These are phyloP conservation scores for Labroides dimidiatus DNA, from an alignment of 2,797 vertebrate species.

Conservation along the genomic window DNA sequence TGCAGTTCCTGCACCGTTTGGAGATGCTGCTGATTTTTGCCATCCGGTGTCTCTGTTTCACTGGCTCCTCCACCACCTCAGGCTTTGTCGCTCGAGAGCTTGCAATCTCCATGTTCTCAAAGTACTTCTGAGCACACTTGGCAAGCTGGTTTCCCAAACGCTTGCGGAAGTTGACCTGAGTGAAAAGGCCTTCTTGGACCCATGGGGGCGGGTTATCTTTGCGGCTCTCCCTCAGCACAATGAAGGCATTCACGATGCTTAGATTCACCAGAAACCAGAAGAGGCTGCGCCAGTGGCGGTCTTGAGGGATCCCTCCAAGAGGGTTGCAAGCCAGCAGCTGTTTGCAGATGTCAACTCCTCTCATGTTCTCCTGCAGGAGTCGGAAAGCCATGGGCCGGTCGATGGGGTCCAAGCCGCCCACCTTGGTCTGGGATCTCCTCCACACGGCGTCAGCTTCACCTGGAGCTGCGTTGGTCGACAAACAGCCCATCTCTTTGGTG, in stretches of 20 bases:
- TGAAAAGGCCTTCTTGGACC: constrained; percentile 83
- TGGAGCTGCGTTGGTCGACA: constrained; percentile 79
- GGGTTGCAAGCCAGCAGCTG: constrained; percentile 86
- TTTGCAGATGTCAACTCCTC: constrained; percentile 87
- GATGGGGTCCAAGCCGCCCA: constrained; percentile 75
- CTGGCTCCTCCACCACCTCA: neutral
- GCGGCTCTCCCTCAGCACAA: constrained; percentile 83
- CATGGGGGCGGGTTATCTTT: constrained; percentile 81
- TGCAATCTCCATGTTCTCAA: constrained; percentile 35
- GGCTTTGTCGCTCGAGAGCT: neutral
- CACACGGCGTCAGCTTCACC: constrained; percentile 79
- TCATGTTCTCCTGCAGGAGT: constrained; percentile 87
- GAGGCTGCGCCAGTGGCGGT: constrained; percentile 82
- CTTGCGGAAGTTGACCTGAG: constrained; percentile 81
- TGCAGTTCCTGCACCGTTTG: constrained; percentile 81
- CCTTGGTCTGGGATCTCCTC: constrained; percentile 78
- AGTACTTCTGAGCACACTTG: constrained; percentile 70
- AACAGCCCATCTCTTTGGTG: constrained; percentile 83
- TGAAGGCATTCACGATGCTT: constrained; percentile 85
- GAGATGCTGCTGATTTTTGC: constrained; percentile 70
- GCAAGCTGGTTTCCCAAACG: constrained; percentile 83
- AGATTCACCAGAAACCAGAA: constrained; percentile 87
- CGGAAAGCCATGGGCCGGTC: constrained; percentile 81
- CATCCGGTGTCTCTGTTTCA: constrained; percentile 72
- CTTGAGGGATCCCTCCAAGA: constrained; percentile 77